A percentile compares a stretch with the other conserved stretches of the same genome.
Evolutionary conservation across 2,797 vertebrate genomes (phyloP).

Genomic region (Fistularia tabacaria): DNA sequence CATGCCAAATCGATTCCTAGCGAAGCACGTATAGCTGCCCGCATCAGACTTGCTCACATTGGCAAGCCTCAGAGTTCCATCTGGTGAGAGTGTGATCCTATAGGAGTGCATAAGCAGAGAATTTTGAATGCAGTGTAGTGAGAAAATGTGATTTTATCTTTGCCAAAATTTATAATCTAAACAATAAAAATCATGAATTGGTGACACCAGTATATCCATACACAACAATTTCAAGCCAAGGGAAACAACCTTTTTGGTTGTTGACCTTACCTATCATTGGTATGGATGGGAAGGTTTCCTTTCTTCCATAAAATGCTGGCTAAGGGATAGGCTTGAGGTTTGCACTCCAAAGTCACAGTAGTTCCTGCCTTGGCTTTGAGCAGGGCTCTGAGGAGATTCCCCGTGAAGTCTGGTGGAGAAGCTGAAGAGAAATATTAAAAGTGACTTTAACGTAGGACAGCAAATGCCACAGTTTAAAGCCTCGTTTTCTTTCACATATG

Average conservation of each 20-base stretch:
- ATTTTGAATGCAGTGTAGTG: neutral
- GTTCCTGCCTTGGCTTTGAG: constrained; percentile 89
- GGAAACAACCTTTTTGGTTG: neutral
- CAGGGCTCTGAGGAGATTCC: constrained; percentile 82
- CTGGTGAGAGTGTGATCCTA: constrained; percentile 82
- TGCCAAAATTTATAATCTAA: neutral
- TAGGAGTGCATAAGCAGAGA: constrained; percentile 37
- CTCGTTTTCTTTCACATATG: constrained; percentile 23
- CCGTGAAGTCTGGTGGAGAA: constrained; percentile 92
- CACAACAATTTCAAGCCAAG: neutral
- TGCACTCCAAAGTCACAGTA: constrained; percentile 86
- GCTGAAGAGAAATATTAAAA: constrained; percentile 72
- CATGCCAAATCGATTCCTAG: constrained; percentile 89
- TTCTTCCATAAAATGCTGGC: constrained; percentile 90
- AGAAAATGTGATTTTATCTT: no score
- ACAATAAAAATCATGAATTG: neutral
- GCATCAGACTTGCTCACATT: constrained; percentile 88
- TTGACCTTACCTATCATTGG: constrained; percentile 81
- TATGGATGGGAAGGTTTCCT: constrained; percentile 82
- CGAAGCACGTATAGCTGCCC: constrained; percentile 87
- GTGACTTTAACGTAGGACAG: constrained; percentile 38
- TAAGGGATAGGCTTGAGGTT: constrained; percentile 88
- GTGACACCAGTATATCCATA: no score
- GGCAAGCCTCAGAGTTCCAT: constrained; percentile 83
- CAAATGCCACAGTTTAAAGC: constrained; percentile 34